Evolutionary conservation across 1,140 invertebrate genomes (phyloP), one percentile per base, ranked within the genome.

Genomic region (Trachelipus rathkii): DNA sequence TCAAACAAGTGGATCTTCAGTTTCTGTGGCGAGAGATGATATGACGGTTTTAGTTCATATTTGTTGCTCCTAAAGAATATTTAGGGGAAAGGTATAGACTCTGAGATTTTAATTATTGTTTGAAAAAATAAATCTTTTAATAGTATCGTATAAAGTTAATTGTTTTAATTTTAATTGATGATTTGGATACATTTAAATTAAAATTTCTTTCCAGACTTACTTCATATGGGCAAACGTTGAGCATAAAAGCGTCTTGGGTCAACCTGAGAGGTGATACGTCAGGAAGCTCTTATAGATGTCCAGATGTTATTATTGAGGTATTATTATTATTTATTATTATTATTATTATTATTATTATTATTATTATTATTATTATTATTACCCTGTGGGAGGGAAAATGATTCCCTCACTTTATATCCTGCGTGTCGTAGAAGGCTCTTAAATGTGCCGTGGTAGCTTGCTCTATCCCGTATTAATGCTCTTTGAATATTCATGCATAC

Each of bases 181-280:
- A 33, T 83, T 86, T 66, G 92, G 92, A 4, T 92, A 93, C 83
- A 89, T 43, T n/a, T 1, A n/a, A 67, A 0, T 10, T 15, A 13
- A 53, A 44, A 3, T 44, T 60, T 33, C 33, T 24, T 43, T 44
- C 8, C 53, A 81, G 89, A 78, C 83, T 94, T 70, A 89, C 92
- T 73, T 91, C 91, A 70, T 99, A 99, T 85, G 95, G 95, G 0
- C 91, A 93, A 8, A 89, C 89, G 71, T 84, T 99, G 10, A 88
- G 88, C 15, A 93, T 95, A 80, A 87, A 86, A 50, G 86, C 96
- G 19, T 90, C 89, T 79, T 98, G 95, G 92, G 90, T 92, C 9
- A 90, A 94, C 0, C 92, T 92, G 83, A 87, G 95, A 67, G 95
- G 94, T 11, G 94, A 96, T 83, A 94, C 92, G 0, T 93, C 93